A percentile compares a stretch with the other conserved stretches of the same genome.
phyloP scores from a whole-genome alignment of 2,797 vertebrate genomes.

The Malacoraja senta region DNA sequence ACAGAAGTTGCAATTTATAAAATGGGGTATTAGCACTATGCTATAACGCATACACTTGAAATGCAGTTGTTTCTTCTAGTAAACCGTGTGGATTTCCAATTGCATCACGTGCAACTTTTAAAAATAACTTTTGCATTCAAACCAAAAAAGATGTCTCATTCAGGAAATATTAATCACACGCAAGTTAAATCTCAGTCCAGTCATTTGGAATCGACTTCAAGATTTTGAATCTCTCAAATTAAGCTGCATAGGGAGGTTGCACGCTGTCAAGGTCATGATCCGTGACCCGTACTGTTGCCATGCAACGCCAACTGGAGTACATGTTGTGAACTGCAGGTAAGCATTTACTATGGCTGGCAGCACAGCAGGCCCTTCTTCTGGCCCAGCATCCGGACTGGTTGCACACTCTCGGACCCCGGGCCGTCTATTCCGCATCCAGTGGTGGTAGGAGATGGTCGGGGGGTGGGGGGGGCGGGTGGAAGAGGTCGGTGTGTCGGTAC shows the following conservation, averaged over 20 bases:
- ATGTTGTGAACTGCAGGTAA: too few relatives aligned
- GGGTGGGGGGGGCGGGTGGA: too few relatives aligned
- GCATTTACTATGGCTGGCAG: too few relatives aligned
- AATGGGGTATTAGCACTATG: background rate
- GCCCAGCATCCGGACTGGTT: too few relatives aligned
- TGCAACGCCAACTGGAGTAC: too few relatives aligned
- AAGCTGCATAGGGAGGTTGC: background rate
- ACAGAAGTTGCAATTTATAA: background rate
- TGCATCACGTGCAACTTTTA: background rate
- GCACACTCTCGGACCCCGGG: too few relatives aligned
- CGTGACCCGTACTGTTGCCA: too few relatives aligned
- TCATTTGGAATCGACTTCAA: background rate
- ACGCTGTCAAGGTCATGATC: too few relatives aligned
- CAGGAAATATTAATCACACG: background rate
- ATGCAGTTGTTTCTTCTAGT: background rate
- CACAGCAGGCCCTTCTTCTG: too few relatives aligned
- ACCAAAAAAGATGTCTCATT: background rate
- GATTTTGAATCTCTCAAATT: background rate
- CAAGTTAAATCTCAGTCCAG: background rate
- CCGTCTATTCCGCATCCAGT: too few relatives aligned
- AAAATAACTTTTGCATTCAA: background rate
- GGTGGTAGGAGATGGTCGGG: too few relatives aligned
- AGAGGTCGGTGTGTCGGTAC: too few relatives aligned
- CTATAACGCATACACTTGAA: background rate
- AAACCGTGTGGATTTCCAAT: background rate